Evolutionary conservation across 1,140 invertebrate genomes (phyloP), one percentile per base, ranked within the genome.

Genomic region (Sarcophaga bullata): DNA sequence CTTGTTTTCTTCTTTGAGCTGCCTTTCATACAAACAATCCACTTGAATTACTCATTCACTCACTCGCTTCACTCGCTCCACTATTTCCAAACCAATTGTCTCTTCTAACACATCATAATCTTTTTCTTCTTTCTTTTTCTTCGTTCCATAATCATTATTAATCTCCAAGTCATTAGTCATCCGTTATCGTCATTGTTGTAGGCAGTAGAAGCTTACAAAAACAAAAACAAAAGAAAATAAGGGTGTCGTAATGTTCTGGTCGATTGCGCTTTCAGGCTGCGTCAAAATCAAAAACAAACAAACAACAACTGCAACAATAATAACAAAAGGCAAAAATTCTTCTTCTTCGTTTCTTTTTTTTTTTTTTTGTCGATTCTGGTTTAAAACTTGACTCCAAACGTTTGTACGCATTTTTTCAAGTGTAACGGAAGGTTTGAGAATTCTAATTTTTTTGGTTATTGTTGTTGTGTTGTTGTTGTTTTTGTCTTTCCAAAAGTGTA

Each of bases 201-300:
- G 54, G 54, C 54, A 58, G 62, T 68, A 19, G 17, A 37, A 37
- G 25, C 25, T 37, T 37, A 37, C 25, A 37, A 37, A 37, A 37
- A 37, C 25, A 37, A 37, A 37, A 37, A 1, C 1, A 37, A 37
- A 37, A 37, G n/a, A n/a, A n/a, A 37, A 37, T 2, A 37, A 68
- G n/a, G 17, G 62, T 68, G 62, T 68, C 17, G 62, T 68, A 68
- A 68, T 68, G 62, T 68, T 68, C n/a, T 68, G 62, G n/a, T 68
- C 62, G 62, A 17, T n/a, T 68, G 62, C 62, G 62, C 62, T n/a
- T 68, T 19, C 62, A 68, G 62, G 62, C n/a, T 68, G 62, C 10
- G 11, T 50, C 62, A 68, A 68, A 68, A 68, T 68, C 9, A 68
- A 25, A 68, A 68, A 68, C 9, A 68, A 50, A 68, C 8, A 8